Conservation (phyloP, 2,797 vertebrate genomes). For the Limosa lapponica region DNA sequence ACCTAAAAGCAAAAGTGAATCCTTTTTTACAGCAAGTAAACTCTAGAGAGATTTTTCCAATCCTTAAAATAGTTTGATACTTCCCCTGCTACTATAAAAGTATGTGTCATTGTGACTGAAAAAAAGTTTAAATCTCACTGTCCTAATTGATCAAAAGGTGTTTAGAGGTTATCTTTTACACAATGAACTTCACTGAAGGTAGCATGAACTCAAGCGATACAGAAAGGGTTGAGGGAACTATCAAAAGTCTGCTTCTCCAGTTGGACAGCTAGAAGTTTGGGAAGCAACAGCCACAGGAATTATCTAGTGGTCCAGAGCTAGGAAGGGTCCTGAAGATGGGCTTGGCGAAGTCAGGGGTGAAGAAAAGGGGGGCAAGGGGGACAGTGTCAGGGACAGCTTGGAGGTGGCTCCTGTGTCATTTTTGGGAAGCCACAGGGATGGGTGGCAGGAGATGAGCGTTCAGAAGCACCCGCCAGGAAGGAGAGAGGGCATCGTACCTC, state of each 20-base stretch:
- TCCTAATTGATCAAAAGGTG: not conserved
- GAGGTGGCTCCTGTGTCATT: not conserved
- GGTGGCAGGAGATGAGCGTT: not conserved
- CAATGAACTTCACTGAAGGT: not conserved
- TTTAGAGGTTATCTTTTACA: not conserved
- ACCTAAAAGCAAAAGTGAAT: not conserved
- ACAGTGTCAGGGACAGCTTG: not conserved
- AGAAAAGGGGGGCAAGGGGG: not conserved
- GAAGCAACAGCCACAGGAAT: not conserved
- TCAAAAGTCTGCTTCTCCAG: not conserved
- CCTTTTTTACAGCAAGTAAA: not conserved
- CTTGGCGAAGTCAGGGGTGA: not conserved
- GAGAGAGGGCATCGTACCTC: fast-evolving
- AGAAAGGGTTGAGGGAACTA: not conserved
- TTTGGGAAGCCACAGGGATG: not conserved
- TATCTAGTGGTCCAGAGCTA: not conserved
- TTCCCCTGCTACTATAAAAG: not conserved
- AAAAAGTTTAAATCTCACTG: not conserved
- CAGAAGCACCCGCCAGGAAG: not conserved
- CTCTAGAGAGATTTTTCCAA: not conserved
- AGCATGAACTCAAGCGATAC: not conserved
- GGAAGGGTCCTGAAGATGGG: not conserved
- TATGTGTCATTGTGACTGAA: not conserved
- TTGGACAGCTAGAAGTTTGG: not conserved
- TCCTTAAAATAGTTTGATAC: not conserved